phyloP scores from a whole-genome alignment of 2,888 invertebrate genomes.

The Drosophila mayaguana region DNA sequence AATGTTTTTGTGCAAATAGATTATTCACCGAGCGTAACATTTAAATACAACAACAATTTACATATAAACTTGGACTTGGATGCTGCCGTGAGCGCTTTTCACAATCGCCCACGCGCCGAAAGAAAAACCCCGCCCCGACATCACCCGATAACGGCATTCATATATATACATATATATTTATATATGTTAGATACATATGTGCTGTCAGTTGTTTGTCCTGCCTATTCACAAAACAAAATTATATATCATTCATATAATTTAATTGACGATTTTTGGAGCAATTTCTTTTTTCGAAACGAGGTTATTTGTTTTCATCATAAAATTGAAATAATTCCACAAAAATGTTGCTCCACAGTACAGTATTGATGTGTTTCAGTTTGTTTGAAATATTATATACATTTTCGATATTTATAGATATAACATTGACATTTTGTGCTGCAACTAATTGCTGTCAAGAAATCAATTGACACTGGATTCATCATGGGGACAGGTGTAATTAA shows the following conservation, averaged over 20 bases:
- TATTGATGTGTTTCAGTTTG: slow-evolving; percentile 61
- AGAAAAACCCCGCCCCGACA: slow-evolving; percentile 20
- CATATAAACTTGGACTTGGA: slow-evolving; percentile 79
- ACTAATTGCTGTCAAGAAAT: slow-evolving; percentile 52
- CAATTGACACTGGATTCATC: slow-evolving; percentile 62
- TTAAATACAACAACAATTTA: slow-evolving; percentile 47
- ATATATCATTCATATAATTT: slow-evolving; percentile 56
- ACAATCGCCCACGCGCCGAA: slow-evolving; percentile 69
- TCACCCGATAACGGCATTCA: slow-evolving; percentile 19
- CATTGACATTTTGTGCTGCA: slow-evolving; percentile 51
- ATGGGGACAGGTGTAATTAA: slow-evolving; percentile 69
- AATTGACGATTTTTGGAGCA: slow-evolving; percentile 70
- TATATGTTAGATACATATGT: slow-evolving; percentile 23
- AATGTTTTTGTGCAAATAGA: slow-evolving; percentile 75
- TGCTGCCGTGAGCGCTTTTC: slow-evolving; percentile 58
- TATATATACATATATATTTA: slow-evolving; percentile 13
- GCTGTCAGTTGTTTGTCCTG: slow-evolving; percentile 62
- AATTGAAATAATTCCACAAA: slow-evolving; percentile 38
- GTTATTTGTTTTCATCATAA: slow-evolving; percentile 63
- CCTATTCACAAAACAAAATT: slow-evolving; percentile 45
- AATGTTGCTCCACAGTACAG: slow-evolving; percentile 21
- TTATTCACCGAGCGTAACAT: slow-evolving; percentile 68
- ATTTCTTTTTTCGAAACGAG: slow-evolving; percentile 58
- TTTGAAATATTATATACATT: slow-evolving; percentile 30
- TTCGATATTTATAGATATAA: slow-evolving; percentile 21